Percentiles rank a stretch among this genome's conserved stretches.
Evolutionary conservation across 2,888 invertebrate genomes (phyloP).

Genomic region (Brenthis ino): DNA sequence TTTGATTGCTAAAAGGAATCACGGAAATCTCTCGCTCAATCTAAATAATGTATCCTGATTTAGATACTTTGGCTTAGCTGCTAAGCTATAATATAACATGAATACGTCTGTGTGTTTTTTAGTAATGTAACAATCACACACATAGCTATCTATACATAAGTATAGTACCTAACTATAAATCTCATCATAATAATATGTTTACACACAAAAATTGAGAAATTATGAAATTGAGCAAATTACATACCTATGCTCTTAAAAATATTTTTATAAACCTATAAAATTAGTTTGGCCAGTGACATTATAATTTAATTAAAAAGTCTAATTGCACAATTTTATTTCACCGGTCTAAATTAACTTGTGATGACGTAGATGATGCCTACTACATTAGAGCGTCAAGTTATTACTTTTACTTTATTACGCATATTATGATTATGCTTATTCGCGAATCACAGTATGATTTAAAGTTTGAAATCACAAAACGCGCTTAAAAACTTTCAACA

Average conservation of each 20-base stretch:
- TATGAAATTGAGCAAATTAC: too few species aligned
- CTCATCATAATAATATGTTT: too few species aligned
- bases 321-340: not conserved
- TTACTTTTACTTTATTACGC: conserved; percentile 32
- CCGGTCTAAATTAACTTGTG: conserved; percentile 3
- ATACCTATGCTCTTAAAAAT: too few species aligned
- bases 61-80: conserved; percentile 8
- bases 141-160: too few species aligned
- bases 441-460: conserved; percentile 56
- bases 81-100: not conserved
- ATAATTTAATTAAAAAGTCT: too few species aligned
- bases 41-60: conserved; percentile 53
- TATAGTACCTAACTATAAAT: too few species aligned
- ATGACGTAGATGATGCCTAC: not conserved
- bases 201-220: too few species aligned
- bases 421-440: conserved; percentile 57
- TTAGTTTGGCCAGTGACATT: too few species aligned
- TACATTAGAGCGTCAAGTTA: conserved; percentile 26
- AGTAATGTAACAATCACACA: too few species aligned
- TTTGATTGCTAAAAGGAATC: conserved; percentile 74
- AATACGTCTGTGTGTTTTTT: not conserved
- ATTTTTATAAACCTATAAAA: too few species aligned
- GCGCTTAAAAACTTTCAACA: conserved; percentile 77
- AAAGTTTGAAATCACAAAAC: conserved; percentile 62
- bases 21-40: conserved; percentile 56